These are phyloP conservation scores for Petromus typicus DNA, from an alignment of 2,113 vertebrate species.

Conservation along the genomic window DNA sequence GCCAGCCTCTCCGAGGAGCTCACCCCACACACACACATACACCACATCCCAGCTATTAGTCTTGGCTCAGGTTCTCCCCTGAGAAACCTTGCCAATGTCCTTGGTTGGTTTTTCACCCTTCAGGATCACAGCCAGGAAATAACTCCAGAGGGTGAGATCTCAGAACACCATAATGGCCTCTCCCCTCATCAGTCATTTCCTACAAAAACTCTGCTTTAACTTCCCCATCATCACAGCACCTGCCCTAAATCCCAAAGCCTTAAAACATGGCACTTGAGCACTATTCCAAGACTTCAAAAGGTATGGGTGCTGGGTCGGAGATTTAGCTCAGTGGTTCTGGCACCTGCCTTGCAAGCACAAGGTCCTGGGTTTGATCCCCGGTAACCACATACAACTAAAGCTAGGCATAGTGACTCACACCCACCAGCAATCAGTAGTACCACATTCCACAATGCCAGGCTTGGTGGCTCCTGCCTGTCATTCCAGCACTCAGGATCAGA, in stretches of 20 bases:
- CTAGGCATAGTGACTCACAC: too few relatives aligned
- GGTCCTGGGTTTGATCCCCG: too few relatives aligned
- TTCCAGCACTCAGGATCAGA: too few relatives aligned
- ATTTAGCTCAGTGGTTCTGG: too few relatives aligned
- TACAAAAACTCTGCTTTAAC: slow-evolving; percentile 7
- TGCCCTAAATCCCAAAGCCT: not conserved
- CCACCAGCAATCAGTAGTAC: too few relatives aligned
- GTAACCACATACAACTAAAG: too few relatives aligned
- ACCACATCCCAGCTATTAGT: not conserved
- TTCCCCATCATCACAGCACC: not conserved
- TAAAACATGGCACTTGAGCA: not conserved
- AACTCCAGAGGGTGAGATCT: not conserved
- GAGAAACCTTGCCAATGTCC: not conserved
- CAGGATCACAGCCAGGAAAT: slow-evolving; percentile 57
- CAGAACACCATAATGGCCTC: not conserved
- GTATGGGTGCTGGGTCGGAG: too few relatives aligned
- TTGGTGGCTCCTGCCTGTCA: too few relatives aligned
- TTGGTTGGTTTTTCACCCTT: slow-evolving; percentile 38
- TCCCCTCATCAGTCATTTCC: slow-evolving; percentile 17
- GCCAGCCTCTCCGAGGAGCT: not conserved
- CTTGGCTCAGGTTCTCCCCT: slow-evolving; percentile 30
- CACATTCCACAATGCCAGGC: too few relatives aligned
- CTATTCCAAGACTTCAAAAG: not conserved
- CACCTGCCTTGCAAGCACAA: too few relatives aligned
- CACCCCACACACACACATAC: not conserved